Evolutionary conservation across 2,797 vertebrate species (phyloP).

Genomic region (Aotus griseimembra): DNA sequence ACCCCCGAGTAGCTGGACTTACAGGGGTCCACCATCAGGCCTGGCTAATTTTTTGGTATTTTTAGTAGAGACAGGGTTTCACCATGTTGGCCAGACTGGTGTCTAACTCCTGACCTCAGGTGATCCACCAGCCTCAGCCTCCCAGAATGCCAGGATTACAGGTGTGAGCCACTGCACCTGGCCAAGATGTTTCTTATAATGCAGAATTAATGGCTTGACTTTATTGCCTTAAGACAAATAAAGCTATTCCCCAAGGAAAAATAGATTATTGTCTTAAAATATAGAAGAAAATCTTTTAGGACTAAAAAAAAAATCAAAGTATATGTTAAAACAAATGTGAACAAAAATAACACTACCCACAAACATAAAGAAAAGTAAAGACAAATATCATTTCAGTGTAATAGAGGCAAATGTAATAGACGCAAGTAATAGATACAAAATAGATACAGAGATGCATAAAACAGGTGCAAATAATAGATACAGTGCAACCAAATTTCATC

Average conservation of each 20-base stretch:
- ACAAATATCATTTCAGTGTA: not conserved
- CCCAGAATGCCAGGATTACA: too few relatives aligned
- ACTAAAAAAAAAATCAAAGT: not conserved
- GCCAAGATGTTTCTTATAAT: not conserved
- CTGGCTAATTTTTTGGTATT: too few relatives aligned
- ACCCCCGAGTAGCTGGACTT: too few relatives aligned
- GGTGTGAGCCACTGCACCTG: accelerated
- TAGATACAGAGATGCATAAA: not conserved
- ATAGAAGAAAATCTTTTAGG: not conserved
- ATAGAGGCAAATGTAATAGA: not conserved
- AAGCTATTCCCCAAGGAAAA: not conserved
- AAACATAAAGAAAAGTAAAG: not conserved
- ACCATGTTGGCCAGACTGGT: too few relatives aligned
- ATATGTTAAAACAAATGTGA: not conserved
- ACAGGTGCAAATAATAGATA: not conserved
- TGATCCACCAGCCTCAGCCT: too few relatives aligned
- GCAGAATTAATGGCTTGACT: not conserved
- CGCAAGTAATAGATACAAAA: not conserved
- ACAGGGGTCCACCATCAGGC: too few relatives aligned
- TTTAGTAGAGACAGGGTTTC: too few relatives aligned
- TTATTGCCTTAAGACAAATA: not conserved
- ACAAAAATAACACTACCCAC: not conserved
- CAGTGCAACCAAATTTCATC: not conserved
- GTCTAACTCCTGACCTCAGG: too few relatives aligned
- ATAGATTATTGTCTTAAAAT: not conserved